These are phyloP conservation scores for Meta bourneti DNA, from an alignment of 2,888 invertebrate genomes.

Conservation along the genomic window DNA sequence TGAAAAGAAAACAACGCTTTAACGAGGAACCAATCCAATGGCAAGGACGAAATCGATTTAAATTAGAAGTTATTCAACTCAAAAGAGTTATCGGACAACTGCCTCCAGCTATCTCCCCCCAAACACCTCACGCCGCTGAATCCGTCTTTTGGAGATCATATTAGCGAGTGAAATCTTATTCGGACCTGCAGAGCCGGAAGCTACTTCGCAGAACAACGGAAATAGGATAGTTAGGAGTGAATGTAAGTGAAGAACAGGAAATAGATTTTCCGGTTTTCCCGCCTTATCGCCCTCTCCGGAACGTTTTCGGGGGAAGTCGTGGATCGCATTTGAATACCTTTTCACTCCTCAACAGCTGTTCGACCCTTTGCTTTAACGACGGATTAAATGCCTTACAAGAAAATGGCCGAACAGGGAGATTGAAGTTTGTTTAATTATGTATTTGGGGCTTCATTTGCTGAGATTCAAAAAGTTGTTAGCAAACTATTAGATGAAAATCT, in stretches of 20 bases:
- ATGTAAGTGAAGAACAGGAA: constrained; percentile 39
- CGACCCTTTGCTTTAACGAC: neutral
- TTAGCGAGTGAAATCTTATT: constrained; percentile 8
- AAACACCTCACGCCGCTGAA: too few species aligned
- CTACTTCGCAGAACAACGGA: constrained; percentile 22
- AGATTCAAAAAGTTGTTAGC: too few species aligned
- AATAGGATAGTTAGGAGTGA: constrained; percentile 37
- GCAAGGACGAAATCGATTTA: too few species aligned
- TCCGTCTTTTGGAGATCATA: constrained; percentile 24
- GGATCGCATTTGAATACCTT: constrained; percentile 27
- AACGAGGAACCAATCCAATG: too few species aligned
- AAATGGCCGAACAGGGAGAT: neutral
- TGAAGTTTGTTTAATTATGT: too few species aligned
- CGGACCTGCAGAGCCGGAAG: constrained; percentile 20
- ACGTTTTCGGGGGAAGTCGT: constrained; percentile 12
- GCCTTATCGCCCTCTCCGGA: constrained; percentile 7
- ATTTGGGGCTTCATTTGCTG: too few species aligned
- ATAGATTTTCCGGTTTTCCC: constrained; percentile 45
- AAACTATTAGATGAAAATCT: too few species aligned
- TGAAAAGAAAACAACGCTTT: too few species aligned
- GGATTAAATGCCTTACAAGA: neutral
- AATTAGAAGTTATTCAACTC: neutral
- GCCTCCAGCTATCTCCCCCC: neutral
- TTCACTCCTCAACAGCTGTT: neutral
- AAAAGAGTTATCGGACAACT: neutral